Evolutionary conservation across 2,888 invertebrate genomes (phyloP).

Genomic region (Hirtodrosophila histrioides): DNA sequence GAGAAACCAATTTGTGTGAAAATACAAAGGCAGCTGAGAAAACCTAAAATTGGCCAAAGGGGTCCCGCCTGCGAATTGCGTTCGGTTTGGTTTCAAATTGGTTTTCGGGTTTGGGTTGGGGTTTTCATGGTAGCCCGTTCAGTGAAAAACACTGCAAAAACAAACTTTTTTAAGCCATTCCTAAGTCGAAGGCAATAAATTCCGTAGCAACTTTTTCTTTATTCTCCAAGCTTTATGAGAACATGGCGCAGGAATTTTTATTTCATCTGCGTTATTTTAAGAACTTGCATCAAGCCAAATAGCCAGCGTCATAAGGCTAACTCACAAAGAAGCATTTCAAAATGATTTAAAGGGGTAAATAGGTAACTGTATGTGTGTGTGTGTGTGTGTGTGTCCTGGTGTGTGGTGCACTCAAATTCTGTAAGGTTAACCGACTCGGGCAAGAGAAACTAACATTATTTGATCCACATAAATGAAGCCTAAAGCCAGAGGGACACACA

Average conservation of each 20-base stretch:
- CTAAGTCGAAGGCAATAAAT: constrained; percentile 64
- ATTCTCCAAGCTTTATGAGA: constrained; percentile 15
- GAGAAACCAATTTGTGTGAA: constrained; percentile 74
- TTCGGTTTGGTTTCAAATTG: constrained; percentile 34
- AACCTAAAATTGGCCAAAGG: constrained; percentile 70
- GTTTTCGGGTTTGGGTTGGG: constrained; percentile 1
- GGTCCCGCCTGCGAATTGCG: constrained; percentile 16
- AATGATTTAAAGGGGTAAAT: constrained; percentile 71
- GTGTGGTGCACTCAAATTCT: constrained; percentile 44
- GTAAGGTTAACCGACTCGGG: constrained; percentile 52
- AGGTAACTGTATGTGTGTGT: constrained; percentile 18
- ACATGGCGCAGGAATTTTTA: constrained; percentile 54
- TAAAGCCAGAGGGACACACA: constrained; percentile 57
- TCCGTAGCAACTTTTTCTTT: constrained; percentile 42
- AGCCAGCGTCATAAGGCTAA: constrained; percentile 45
- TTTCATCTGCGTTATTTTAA: constrained; percentile 30
- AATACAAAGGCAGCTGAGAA: constrained; percentile 50
- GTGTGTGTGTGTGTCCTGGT: constrained; percentile 11
- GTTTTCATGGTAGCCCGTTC: background rate
- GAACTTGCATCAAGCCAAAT: constrained; percentile 31
- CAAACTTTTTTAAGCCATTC: constrained; percentile 62
- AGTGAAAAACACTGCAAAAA: constrained; percentile 39
- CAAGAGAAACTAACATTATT: constrained; percentile 59
- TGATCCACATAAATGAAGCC: constrained; percentile 70
- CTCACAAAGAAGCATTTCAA: constrained; percentile 42